Conservation (phyloP, 1,140 invertebrate species). For the Melipona quadrifasciata region DNA sequence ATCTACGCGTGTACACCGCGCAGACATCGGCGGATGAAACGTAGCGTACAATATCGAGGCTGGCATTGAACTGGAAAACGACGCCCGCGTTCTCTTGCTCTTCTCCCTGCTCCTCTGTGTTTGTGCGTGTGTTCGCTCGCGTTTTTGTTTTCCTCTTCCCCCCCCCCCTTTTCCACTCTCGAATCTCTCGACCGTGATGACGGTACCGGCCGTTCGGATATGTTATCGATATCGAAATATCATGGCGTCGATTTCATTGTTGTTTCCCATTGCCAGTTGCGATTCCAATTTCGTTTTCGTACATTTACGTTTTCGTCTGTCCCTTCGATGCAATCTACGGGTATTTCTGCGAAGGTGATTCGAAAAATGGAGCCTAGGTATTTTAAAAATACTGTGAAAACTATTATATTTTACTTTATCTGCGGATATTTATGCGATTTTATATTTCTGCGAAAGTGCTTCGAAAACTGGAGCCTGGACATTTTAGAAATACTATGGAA, state of each 20-base stretch:
- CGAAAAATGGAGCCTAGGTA: too few relatives aligned
- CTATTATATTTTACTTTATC: too few relatives aligned
- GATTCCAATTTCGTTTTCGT: too few relatives aligned
- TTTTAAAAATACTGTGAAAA: too few relatives aligned
- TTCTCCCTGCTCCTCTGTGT: neutral
- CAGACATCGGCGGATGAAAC: neutral
- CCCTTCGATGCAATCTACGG: too few relatives aligned
- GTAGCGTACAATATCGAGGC: neutral
- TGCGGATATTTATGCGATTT: too few relatives aligned
- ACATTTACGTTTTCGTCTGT: too few relatives aligned
- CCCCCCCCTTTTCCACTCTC: neutral
- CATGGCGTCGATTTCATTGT: neutral
- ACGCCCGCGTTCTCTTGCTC: neutral
- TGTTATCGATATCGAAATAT: neutral
- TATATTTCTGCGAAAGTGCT: too few relatives aligned
- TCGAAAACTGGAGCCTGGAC: too few relatives aligned
- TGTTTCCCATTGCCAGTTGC: neutral
- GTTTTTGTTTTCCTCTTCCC: neutral
- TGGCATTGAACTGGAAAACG: slow-evolving; percentile 17
- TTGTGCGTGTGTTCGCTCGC: neutral
- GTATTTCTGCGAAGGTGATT: too few relatives aligned
- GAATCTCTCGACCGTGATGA: neutral
- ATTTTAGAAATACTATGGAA: too few relatives aligned
- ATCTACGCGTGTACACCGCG: too few relatives aligned
- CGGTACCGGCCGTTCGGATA: neutral